phyloP scores from a whole-genome alignment of 2,888 invertebrate species.

The Agrotis clavis region DNA sequence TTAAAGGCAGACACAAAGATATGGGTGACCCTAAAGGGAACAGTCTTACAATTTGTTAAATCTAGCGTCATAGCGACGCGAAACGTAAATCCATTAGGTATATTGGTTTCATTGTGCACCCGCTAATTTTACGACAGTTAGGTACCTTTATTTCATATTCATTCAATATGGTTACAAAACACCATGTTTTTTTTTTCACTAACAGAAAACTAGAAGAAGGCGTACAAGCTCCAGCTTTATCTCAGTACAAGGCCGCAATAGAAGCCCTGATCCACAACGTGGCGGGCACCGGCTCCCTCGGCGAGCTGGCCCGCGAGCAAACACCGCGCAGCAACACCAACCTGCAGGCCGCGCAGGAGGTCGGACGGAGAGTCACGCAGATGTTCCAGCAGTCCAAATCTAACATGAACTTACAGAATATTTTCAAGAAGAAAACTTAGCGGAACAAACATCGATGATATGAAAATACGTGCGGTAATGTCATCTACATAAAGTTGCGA shows the following conservation, averaged over 20 bases:
- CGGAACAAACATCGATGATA: background rate
- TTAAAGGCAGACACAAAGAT: background rate
- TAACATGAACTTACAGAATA: constrained; percentile 87
- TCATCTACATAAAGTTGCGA: constrained; percentile 1
- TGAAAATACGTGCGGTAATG: background rate
- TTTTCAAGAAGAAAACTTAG: constrained; percentile 89
- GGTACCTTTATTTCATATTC: background rate
- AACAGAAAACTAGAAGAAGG: constrained; percentile 85
- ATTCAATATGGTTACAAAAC: too few relatives aligned
- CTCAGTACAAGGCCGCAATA: constrained; percentile 83
- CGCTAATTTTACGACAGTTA: background rate
- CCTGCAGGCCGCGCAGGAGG: constrained; percentile 84
- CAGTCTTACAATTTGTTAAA: background rate
- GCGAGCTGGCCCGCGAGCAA: constrained; percentile 60
- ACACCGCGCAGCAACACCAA: constrained; percentile 74
- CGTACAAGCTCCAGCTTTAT: constrained; percentile 79
- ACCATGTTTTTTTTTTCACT: background rate
- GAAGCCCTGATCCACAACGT: constrained; percentile 84
- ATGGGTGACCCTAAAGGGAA: background rate
- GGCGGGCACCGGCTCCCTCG: constrained; percentile 59
- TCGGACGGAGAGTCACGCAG: constrained; percentile 86
- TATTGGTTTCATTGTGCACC: background rate
- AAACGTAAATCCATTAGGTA: background rate
- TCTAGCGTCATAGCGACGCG: background rate
- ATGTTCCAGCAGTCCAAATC: constrained; percentile 88